Percentiles rank a stretch among this genome's conserved stretches.
Evolutionary conservation across 2,888 invertebrate species (phyloP).

Genomic region (Pelosia muscerda): DNA sequence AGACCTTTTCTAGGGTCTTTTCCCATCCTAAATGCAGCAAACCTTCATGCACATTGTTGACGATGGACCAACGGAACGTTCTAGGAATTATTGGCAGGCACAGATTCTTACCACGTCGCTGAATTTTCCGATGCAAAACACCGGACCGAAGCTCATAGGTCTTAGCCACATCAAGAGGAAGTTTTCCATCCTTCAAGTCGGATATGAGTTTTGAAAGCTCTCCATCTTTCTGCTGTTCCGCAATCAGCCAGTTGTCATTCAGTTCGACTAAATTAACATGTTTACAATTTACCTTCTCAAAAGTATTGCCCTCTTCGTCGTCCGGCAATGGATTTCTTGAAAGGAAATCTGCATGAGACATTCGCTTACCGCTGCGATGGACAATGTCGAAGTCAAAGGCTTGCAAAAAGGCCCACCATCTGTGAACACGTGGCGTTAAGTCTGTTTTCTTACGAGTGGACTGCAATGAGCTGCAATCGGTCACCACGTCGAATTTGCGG

Average conservation of each 20-base stretch:
- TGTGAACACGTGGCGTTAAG: slow-evolving; percentile 14
- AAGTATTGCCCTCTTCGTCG: not conserved
- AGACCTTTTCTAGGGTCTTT: slow-evolving; percentile 39
- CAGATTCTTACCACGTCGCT: not conserved
- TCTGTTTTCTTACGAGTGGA: slow-evolving; percentile 9
- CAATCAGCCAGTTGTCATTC: slow-evolving; percentile 26
- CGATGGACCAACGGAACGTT: not conserved
- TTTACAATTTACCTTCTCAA: slow-evolving; percentile 13
- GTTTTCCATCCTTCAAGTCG: too few species aligned
- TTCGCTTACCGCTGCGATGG: slow-evolving; percentile 8
- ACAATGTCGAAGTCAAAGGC: slow-evolving; percentile 13
- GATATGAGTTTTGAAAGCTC: not conserved
- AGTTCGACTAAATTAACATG: slow-evolving; percentile 12
- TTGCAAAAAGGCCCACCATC: slow-evolving; percentile 21
- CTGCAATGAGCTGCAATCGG: slow-evolving; percentile 13
- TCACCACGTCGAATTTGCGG: not conserved
- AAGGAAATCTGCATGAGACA: slow-evolving; percentile 26
- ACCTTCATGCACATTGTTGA: slow-evolving; percentile 15
- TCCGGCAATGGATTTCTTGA: slow-evolving; percentile 23
- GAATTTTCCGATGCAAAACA: slow-evolving; percentile 14
- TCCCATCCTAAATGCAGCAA: slow-evolving; percentile 27
- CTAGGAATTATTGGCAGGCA: slow-evolving; percentile 15
- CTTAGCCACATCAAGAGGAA: not conserved
- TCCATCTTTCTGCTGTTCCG: slow-evolving; percentile 26
- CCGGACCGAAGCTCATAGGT: slow-evolving; percentile 14